Base-by-base conservation (phyloP, 2,888 invertebrate species). In the Cataglyphis altisquamis region DNA sequence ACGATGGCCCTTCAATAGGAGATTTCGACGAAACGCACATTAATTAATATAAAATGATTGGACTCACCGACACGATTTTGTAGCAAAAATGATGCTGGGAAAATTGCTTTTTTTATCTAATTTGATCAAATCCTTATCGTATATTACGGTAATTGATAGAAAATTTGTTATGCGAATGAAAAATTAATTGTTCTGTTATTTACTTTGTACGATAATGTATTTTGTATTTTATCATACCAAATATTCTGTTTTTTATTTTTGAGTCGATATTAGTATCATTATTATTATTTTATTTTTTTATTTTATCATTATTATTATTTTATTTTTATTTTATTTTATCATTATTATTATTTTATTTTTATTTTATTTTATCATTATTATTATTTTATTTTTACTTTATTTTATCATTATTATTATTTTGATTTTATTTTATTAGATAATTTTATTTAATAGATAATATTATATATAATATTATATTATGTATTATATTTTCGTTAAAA, bases 1-100 rank as follows among this genome's bases (percentile, higher is more conserved):
- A 82, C 84, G 72, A 86, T 84, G 75, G 87, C 87, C 86, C 89
- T 85, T 83, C 84, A 82, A 84, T 84, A 72, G 18, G 72, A 75
- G 83, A 83, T 87, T 85, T 89, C 87, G 84, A 86, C 82, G 78
- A 85, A 75, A n/a, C 21, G 64, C 73, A 18, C 67, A 60, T 57
- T 62, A 25, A 41, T 63, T 63, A 75, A 82, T 82, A 63, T 39
- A 67, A 41, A 82, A 73, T 36, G 57, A 66, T 64, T 18, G 18
- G 12, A 12, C n/a, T 48, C 32, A n/a, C 12, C 55, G 45, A 39
- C 15, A 45, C 32, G 70, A 70, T 70, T 78, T 70, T n/a, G 18
- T 8, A 18, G 21, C 41, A 32, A 32, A 63, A 12, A n/a, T 32
- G 25, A 60, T n/a, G 25, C 12, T 18, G 32, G 41, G 32, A 67